phyloP scores from a whole-genome alignment of 2,888 invertebrate genomes.

The Laothoe populi region DNA sequence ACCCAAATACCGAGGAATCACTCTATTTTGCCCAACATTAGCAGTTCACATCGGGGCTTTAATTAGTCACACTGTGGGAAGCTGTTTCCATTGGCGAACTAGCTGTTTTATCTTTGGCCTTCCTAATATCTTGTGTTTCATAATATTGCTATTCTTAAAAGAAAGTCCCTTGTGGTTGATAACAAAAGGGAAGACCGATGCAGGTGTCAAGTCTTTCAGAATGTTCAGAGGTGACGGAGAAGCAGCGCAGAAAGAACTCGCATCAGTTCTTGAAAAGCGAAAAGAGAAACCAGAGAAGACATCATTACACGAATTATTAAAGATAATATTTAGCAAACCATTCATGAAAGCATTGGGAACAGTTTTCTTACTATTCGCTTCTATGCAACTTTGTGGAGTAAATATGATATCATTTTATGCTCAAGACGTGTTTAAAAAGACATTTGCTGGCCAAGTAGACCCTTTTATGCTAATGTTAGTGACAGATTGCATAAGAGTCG shows the following conservation, averaged over 20 bases:
- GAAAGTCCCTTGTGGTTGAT: slow-evolving; percentile 66
- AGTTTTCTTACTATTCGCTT: slow-evolving; percentile 45
- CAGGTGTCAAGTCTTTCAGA: slow-evolving; percentile 51
- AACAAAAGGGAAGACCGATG: slow-evolving; percentile 50
- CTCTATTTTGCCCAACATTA: slow-evolving; percentile 49
- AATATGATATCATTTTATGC: slow-evolving; percentile 60
- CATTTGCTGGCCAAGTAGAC: slow-evolving; percentile 52
- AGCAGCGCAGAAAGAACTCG: slow-evolving; percentile 50
- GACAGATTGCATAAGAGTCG: slow-evolving; percentile 52
- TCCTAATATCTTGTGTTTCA: slow-evolving; percentile 48
- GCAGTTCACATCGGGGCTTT: slow-evolving; percentile 49
- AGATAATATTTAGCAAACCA: slow-evolving; percentile 46
- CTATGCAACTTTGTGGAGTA: slow-evolving; percentile 55
- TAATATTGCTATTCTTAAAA: slow-evolving; percentile 48
- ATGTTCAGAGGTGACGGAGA: slow-evolving; percentile 54
- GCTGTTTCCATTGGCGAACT: slow-evolving; percentile 51
- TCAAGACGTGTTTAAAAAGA: slow-evolving; percentile 50
- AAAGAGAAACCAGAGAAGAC: slow-evolving; percentile 39
- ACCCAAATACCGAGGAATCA: slow-evolving; percentile 55
- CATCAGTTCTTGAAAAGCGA: slow-evolving; percentile 46
- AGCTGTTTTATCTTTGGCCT: slow-evolving; percentile 48
- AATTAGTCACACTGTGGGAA: slow-evolving; percentile 51
- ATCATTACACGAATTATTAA: slow-evolving; percentile 41
- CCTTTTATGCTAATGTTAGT: slow-evolving; percentile 54
- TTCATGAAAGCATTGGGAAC: slow-evolving; percentile 47